These are phyloP conservation scores for Larimichthys crocea DNA, from an alignment of 2,113 vertebrate genomes.

Conservation along the genomic window DNA sequence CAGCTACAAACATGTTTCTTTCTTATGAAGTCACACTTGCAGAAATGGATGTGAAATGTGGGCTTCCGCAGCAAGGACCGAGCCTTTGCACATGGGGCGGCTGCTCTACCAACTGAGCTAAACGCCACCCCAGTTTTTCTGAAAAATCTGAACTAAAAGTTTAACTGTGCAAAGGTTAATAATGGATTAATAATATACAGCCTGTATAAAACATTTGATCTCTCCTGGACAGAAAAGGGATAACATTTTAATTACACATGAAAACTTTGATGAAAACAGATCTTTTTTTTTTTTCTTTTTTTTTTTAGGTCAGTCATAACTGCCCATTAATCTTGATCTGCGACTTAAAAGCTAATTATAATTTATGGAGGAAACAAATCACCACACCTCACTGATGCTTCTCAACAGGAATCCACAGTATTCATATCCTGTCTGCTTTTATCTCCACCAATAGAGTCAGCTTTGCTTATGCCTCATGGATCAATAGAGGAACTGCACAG, in stretches of 20 bases:
- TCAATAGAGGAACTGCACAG: slow-evolving; percentile 41
- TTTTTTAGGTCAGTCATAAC: background rate
- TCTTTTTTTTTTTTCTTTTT: no score
- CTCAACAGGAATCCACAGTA: slow-evolving; percentile 16
- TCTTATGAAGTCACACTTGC: no score
- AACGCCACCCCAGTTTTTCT: background rate
- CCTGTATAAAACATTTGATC: background rate
- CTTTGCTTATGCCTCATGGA: slow-evolving; percentile 10
- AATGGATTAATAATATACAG: no score
- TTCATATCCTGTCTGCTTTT: slow-evolving; percentile 27
- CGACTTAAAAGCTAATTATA: background rate
- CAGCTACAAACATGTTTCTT: background rate
- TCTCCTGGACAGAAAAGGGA: background rate
- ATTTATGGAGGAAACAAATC: slow-evolving; percentile 9
- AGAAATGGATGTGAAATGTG: background rate
- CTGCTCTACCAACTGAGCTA: background rate
- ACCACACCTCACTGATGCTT: background rate
- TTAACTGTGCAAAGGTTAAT: background rate
- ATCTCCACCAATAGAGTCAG: slow-evolving; percentile 1
- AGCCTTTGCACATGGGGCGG: no score
- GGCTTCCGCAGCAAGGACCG: no score
- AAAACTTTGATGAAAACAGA: background rate
- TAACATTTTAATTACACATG: background rate
- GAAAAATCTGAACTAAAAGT: background rate
- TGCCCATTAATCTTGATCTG: background rate